phyloP scores from a whole-genome alignment of 2,888 invertebrate species.

The Metallyticus violacea region DNA sequence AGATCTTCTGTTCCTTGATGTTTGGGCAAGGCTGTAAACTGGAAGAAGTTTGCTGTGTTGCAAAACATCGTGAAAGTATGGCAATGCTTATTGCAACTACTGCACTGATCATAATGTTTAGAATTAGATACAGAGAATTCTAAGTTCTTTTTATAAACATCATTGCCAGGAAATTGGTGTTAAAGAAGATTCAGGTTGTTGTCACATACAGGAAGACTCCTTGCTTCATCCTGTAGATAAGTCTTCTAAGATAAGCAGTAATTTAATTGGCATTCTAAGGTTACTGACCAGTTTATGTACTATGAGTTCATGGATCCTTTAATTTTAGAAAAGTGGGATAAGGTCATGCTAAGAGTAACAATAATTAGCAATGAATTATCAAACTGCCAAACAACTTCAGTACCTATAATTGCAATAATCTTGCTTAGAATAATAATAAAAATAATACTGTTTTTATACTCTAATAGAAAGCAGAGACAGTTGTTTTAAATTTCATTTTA shows the following conservation, averaged over 20 bases:
- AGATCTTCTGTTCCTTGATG: background rate
- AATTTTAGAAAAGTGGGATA: too few species aligned
- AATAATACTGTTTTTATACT: too few species aligned
- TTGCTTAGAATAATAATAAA: too few species aligned
- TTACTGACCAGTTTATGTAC: background rate
- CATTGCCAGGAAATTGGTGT: background rate
- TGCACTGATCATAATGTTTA: background rate
- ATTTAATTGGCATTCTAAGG: background rate
- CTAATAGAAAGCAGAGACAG: too few species aligned
- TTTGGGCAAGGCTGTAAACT: background rate
- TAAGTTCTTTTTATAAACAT: background rate
- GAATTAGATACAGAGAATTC: background rate
- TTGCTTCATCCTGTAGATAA: background rate
- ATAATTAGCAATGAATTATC: too few species aligned
- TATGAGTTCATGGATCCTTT: too few species aligned
- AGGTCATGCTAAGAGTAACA: too few species aligned
- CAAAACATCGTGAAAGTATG: background rate
- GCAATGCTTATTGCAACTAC: background rate
- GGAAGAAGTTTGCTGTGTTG: background rate
- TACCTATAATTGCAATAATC: too few species aligned
- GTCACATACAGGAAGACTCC: background rate
- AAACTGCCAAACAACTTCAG: too few species aligned
- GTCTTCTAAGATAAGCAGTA: background rate
- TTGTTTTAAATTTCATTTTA: too few species aligned
- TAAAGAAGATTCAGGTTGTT: background rate